phyloP scores from a whole-genome alignment of 2,113 vertebrate species.

The Aix galericulata region DNA sequence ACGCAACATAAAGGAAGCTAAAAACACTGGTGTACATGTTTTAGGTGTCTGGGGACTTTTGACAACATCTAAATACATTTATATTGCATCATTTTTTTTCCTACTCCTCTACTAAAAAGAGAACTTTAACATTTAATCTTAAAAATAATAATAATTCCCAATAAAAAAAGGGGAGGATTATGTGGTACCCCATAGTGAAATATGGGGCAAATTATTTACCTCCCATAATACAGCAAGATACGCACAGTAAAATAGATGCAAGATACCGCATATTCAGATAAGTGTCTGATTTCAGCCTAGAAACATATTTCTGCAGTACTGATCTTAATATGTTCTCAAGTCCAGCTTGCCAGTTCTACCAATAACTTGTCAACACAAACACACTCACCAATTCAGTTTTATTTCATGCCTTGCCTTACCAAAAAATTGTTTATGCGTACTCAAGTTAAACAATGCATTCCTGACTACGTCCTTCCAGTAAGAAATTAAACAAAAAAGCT shows the following conservation, averaged over 20 bases:
- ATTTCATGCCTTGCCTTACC: background rate
- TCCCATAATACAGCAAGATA: background rate
- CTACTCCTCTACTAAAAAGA: background rate
- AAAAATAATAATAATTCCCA: background rate
- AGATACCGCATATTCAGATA: background rate
- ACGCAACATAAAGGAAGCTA: background rate
- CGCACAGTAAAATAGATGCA: background rate
- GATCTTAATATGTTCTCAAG: fast-evolving
- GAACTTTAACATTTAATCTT: background rate
- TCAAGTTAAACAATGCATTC: background rate
- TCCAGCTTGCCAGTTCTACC: background rate
- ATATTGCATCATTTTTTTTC: background rate
- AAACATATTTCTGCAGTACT: background rate
- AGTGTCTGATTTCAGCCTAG: background rate
- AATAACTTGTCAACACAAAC: background rate
- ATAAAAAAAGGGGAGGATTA: background rate
- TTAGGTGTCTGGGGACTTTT: background rate
- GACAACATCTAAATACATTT: background rate
- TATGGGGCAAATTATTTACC: background rate
- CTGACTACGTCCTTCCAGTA: background rate
- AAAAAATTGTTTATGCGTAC: background rate
- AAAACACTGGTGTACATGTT: background rate
- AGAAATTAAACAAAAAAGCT: background rate
- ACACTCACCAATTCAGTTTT: background rate
- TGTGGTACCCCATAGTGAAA: background rate